phyloP scores from a whole-genome alignment of 1,140 invertebrate genomes.

The Procambarus virginalis region DNA sequence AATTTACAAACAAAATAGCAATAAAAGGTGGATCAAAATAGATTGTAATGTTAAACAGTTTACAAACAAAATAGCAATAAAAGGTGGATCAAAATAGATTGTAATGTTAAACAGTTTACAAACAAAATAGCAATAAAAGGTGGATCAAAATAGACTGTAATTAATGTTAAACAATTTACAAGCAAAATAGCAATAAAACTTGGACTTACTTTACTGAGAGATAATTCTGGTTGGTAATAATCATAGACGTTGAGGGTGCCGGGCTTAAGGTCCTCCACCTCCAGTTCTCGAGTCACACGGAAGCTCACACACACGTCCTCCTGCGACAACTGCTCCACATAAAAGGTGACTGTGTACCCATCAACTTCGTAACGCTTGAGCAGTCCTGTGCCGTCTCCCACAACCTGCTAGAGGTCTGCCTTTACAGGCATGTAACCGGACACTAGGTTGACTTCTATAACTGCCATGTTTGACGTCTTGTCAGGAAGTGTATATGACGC shows the following conservation, averaged over 20 bases:
- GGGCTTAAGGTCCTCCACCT: slow-evolving; percentile 77
- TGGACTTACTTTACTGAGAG: too few relatives aligned
- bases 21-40: too few relatives aligned
- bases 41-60: too few relatives aligned
- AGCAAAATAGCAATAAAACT: too few relatives aligned
- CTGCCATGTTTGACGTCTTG: slow-evolving; percentile 3
- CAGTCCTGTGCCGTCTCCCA: not conserved
- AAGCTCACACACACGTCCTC: slow-evolving; percentile 74
- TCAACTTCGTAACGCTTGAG: slow-evolving; percentile 22
- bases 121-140: too few relatives aligned
- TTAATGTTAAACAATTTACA: too few relatives aligned
- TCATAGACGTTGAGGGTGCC: slow-evolving; percentile 81
- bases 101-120: too few relatives aligned
- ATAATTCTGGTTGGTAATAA: slow-evolving; percentile 77
- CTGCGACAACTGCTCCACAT: not conserved
- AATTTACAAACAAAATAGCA: too few relatives aligned
- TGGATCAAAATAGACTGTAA: too few relatives aligned
- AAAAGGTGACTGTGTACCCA: slow-evolving; percentile 8
- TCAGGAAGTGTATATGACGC: slow-evolving; percentile 20
- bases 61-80: too few relatives aligned
- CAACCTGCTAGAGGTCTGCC: not conserved
- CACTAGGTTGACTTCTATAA: slow-evolving; percentile 15
- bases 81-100: too few relatives aligned
- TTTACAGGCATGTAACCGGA: slow-evolving; percentile 33
- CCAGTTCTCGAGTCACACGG: slow-evolving; percentile 74